Base-by-base conservation (phyloP, 2,113 vertebrate species). In the Ceratotherium simum region DNA sequence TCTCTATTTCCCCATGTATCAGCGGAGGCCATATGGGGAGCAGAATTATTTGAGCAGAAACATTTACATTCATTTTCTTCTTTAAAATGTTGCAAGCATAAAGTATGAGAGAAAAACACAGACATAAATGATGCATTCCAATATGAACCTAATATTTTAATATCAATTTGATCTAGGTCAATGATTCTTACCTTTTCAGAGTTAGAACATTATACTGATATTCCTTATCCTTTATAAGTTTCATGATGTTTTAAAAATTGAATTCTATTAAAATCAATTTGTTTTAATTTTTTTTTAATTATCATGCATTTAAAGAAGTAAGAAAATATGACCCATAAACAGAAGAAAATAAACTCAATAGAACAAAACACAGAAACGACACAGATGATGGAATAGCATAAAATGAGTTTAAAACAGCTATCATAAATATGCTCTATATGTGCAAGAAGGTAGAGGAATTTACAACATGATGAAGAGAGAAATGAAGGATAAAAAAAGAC, bases 211-310 rank as follows among this genome's bases (percentile, higher is more conserved):
- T 51, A 39, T 8, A 82, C 31, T 6, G 23, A 72, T 42, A 86
- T 60, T 80, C 9, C 36, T 85, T 39, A 64, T 13, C 23, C 42
- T 76, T 83, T 51, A 75, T 46, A 29, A 48, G 21, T 56, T 78
- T 93, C 33, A 90, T 70, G 12, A n/a, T 84, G 33, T 39, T 54
- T 89, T 62, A 76, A 96, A 89, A 93, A 25, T 70, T 78, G 54
- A 69, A n/a, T 90, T 78, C 13, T 79, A 46, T 56, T 64, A 42
- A 70, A 79, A 36, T 27, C 33, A 56, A 69, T 39, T 60, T 75
- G 7, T 73, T 81, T 33, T 31, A 69, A 31, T 33, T 76, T 60
- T 78, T 70, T 10, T 42, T 5, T 5, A 54, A 31, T 79, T 42
- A 84, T 39, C 5, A 33, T 56, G 4, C 29, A 29, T 62, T 13